phyloP scores from a whole-genome alignment of 2,888 invertebrate species.

The Cerastoderma edule region DNA sequence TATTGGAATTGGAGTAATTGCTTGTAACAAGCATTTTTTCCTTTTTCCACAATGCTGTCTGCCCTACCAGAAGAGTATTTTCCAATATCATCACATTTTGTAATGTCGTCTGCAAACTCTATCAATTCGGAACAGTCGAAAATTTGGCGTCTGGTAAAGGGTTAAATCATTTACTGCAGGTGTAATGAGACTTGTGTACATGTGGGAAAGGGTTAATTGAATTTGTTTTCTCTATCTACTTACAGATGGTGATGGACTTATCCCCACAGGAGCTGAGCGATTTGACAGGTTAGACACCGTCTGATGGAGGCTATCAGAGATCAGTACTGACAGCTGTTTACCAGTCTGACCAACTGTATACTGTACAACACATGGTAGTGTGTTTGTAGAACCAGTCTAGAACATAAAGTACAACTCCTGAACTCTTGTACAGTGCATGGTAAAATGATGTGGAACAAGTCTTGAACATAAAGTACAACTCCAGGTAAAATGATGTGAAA shows the following conservation, averaged over 20 bases:
- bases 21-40: too few species aligned
- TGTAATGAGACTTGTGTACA: neutral
- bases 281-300: neutral
- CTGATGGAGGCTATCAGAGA: neutral
- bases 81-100: too few species aligned
- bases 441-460: too few species aligned
- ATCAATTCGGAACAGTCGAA: too few species aligned
- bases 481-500: too few species aligned
- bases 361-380: neutral
- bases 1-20: too few species aligned
- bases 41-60: too few species aligned
- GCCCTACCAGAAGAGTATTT: too few species aligned
- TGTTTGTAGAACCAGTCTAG: constrained; percentile 3
- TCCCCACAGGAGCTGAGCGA: constrained; percentile 3
- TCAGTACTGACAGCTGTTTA: constrained; percentile 17
- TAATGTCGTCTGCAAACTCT: too few species aligned
- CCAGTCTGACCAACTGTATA: neutral
- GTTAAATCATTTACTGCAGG: neutral
- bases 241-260: constrained; percentile 15
- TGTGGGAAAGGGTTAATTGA: constrained; percentile 1
- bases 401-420: too few species aligned
- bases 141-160: neutral
- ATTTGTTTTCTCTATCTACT: constrained; percentile 12
- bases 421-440: too few species aligned
- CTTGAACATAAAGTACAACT: too few species aligned